Percentiles rank a stretch among this genome's conserved stretches.
These are phyloP conservation scores for Alosa alosa DNA, from an alignment of 2,113 vertebrate species.

Conservation along the genomic window DNA sequence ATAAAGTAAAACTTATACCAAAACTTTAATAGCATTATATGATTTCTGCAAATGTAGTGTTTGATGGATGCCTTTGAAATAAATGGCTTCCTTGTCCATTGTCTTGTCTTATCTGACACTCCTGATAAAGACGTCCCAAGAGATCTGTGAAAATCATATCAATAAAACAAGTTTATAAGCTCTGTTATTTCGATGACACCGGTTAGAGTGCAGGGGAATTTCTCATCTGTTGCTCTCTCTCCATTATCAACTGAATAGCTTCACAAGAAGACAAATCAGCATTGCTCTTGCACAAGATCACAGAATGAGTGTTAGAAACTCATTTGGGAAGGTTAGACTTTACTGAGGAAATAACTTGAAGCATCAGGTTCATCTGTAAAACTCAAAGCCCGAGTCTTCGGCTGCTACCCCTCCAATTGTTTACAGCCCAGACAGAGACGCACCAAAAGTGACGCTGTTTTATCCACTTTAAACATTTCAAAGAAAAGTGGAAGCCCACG, in stretches of 20 bases:
- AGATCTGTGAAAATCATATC: background rate
- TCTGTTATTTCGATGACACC: background rate
- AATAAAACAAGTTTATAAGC: background rate
- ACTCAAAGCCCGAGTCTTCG: slow-evolving; percentile 27
- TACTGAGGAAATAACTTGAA: background rate
- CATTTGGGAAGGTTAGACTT: background rate
- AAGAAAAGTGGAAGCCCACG: slow-evolving; percentile 64
- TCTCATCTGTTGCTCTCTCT: background rate
- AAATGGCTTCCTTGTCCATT: background rate
- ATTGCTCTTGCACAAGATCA: background rate
- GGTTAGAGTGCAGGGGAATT: background rate
- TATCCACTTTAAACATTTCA: slow-evolving; percentile 71
- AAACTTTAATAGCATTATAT: background rate
- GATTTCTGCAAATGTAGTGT: background rate
- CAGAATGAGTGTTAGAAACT: background rate
- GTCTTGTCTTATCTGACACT: background rate
- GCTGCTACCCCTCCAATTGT: slow-evolving; percentile 54
- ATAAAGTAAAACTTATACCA: background rate
- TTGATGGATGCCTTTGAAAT: background rate
- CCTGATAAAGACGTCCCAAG: background rate
- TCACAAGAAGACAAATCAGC: background rate
- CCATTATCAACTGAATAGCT: background rate
- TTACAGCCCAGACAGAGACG: slow-evolving; percentile 64
- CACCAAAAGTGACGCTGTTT: slow-evolving; percentile 63
- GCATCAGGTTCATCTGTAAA: slow-evolving; percentile 11